Percentiles rank a stretch among this genome's conserved stretches.
These are phyloP conservation scores for Riptortus pedestris DNA, from an alignment of 1,140 invertebrate genomes.

Conservation along the genomic window DNA sequence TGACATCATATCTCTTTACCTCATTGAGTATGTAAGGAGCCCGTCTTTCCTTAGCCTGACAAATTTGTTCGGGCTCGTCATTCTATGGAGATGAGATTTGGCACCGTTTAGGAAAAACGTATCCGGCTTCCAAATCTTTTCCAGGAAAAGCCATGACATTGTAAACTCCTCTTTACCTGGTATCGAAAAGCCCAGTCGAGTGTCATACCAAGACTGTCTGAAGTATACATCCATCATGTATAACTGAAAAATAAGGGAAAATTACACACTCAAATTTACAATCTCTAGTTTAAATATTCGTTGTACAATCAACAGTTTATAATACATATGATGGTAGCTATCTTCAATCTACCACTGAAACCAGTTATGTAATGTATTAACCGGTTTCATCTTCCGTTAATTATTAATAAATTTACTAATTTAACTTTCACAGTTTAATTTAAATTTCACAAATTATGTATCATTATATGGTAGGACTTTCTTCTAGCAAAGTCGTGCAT, in stretches of 20 bases:
- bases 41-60: constrained; percentile 48
- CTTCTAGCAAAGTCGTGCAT: too few relatives aligned
- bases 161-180: constrained; percentile 39
- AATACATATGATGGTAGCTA: too few relatives aligned
- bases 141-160: constrained; percentile 43
- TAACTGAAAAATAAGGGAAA: constrained; percentile 36
- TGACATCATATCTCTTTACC: too few relatives aligned
- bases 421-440: too few relatives aligned
- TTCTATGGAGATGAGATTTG: constrained; percentile 49
- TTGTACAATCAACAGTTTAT: too few relatives aligned
- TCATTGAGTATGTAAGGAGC: constrained; percentile 49
- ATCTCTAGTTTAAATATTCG: too few relatives aligned
- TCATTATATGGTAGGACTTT: too few relatives aligned
- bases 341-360: too few relatives aligned
- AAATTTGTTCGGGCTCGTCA: constrained; percentile 54
- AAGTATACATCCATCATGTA: constrained; percentile 56
- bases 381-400: too few relatives aligned
- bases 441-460: too few relatives aligned
- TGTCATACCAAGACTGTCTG: constrained; percentile 49
- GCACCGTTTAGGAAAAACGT: constrained; percentile 54
- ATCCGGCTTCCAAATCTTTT: constrained; percentile 51
- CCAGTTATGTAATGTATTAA: too few relatives aligned
- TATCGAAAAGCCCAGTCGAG: constrained; percentile 40
- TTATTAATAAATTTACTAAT: too few relatives aligned
- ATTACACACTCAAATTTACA: background rate